Conservation (phyloP, 2,888 invertebrate genomes). For the Balanococcus diminutus region DNA sequence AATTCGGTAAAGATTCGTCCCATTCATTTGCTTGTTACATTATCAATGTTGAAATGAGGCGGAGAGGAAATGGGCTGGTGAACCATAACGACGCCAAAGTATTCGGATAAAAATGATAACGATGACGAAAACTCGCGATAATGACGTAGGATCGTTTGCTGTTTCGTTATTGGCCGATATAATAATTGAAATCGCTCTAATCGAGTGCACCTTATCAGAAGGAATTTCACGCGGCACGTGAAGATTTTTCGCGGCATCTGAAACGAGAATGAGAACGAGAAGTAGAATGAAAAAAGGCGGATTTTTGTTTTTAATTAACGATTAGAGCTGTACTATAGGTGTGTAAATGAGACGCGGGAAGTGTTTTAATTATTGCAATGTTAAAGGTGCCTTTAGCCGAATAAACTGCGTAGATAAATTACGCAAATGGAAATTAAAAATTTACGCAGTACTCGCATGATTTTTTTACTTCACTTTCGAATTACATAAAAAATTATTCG, state of each 20-base stretch:
- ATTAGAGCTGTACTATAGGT: not conserved
- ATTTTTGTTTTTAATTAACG: slow-evolving; percentile 11
- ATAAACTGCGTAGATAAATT: slow-evolving; percentile 21
- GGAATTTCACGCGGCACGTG: not conserved
- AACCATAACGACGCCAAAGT: slow-evolving; percentile 16
- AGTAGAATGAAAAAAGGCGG: not conserved
- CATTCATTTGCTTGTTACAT: not conserved
- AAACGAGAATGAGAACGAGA: not conserved
- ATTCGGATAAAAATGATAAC: slow-evolving; percentile 12
- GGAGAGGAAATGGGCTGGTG: not conserved
- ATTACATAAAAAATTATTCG: not conserved
- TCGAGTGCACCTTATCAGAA: not conserved
- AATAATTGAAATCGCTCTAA: not conserved
- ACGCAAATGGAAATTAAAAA: slow-evolving; percentile 8
- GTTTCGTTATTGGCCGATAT: slow-evolving; percentile 1
- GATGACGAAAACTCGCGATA: slow-evolving; percentile 28
- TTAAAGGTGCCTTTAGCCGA: slow-evolving; percentile 19
- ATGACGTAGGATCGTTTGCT: not conserved
- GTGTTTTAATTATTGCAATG: slow-evolving; percentile 18
- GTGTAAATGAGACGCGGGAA: slow-evolving; percentile 10
- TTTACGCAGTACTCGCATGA: not conserved
- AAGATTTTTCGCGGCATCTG: not conserved
- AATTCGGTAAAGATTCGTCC: not conserved
- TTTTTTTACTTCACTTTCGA: slow-evolving; percentile 6
- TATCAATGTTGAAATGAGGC: not conserved